Conservation (phyloP, 2,113 vertebrate species). For the Lepisosteus oculatus region DNA sequence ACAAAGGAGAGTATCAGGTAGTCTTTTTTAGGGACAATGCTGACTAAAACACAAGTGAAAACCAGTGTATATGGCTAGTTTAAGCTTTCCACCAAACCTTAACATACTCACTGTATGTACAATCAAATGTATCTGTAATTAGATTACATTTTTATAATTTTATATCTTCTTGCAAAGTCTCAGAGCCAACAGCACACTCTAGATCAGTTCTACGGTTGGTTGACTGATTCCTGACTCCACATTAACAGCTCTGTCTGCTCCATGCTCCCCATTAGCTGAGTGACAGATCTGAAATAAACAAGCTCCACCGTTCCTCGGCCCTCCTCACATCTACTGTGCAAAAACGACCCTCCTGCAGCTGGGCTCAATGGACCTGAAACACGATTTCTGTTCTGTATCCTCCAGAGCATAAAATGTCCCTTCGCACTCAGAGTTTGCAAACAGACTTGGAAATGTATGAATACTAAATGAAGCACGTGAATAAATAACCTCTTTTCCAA, state of each 20-base stretch:
- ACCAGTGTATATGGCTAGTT: too few relatives aligned
- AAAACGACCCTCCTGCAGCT: conserved; percentile 57
- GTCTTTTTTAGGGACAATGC: too few relatives aligned
- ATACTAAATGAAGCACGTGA: conserved; percentile 70
- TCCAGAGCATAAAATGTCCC: conserved; percentile 60
- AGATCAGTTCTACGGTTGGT: conserved; percentile 36
- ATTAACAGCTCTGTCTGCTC: conserved; percentile 49
- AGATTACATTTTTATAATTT: too few relatives aligned
- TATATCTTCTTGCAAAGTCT: too few relatives aligned
- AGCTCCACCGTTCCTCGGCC: conserved; percentile 73
- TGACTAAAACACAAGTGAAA: too few relatives aligned
- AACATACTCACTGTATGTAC: too few relatives aligned
- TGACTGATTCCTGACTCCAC: conserved; percentile 28
- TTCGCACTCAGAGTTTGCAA: conserved; percentile 45
- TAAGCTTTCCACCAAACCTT: too few relatives aligned
- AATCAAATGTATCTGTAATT: too few relatives aligned
- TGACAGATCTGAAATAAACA: conserved; percentile 79
- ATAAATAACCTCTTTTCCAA: conserved; percentile 64
- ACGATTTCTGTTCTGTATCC: conserved; percentile 54
- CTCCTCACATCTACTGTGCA: conserved; percentile 68
- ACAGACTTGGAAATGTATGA: conserved; percentile 66
- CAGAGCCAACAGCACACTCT: not conserved
- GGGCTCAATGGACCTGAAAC: conserved; percentile 70
- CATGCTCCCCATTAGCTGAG: conserved; percentile 68
- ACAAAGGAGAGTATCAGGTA: too few relatives aligned